Evolutionary conservation across 2,888 invertebrate genomes (phyloP), one percentile per base, ranked within the genome.

Genomic region (Chaitophorus viminalis): DNA sequence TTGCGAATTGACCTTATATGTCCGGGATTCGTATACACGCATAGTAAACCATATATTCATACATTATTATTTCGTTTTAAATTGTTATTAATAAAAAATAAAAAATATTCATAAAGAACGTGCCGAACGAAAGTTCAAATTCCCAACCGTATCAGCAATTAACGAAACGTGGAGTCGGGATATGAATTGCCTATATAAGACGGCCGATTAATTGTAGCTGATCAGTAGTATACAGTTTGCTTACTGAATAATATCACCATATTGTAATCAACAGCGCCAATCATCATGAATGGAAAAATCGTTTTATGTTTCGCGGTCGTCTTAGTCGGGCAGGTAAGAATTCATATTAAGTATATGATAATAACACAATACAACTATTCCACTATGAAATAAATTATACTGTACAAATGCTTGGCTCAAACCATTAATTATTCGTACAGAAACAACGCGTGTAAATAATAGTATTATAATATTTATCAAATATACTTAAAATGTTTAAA

Each of bases 261-360:
- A 46, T 60, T 33, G 36, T 72, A 54, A 72, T 52, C 82, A 21
- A 52, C 68, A 52, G 33, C 2, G n/a, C 3, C 72, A 33, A 11
- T 52, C 36, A 65, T 54, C 14, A 87, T 87, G 86, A 60, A 72
- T 60, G 79, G 78, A 74, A 87, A 87, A 60, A 68, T 87, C 17
- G 60, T 87, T 33, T 79, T 87, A 33, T 87, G 86, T 74, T 39
- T 87, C 4, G 79, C 86, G 17, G 60, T 65, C 72, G 54, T 79
- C 54, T 72, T 87, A 3, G 74, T 87, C 39, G 86, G 79, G 79
- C 86, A 87, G 78, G 86, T 87, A 8, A 70, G 85, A 46, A 54
- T 54, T 29, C 17, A 68, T 68, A 17, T 3, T 25, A 39, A 8
- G n/a, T 17, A 52, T 52, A 60, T 46, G 11, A 46, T 46, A 46